These are phyloP conservation scores for Chrysoperla carnea DNA, from an alignment of 1,140 invertebrate genomes.

Conservation along the genomic window DNA sequence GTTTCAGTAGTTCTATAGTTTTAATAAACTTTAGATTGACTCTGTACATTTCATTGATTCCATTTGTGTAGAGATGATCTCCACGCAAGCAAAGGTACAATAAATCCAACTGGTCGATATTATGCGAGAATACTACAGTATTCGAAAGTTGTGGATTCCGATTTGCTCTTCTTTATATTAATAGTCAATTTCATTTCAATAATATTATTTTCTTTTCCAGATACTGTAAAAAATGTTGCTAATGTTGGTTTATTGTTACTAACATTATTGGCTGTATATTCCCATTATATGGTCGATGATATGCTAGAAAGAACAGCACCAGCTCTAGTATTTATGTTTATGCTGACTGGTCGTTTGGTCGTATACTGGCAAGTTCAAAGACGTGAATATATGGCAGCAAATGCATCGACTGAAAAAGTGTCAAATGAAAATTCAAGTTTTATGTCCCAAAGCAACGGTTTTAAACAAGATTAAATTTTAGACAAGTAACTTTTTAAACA, in stretches of 20 bases:
- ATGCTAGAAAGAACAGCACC: conserved; percentile 85
- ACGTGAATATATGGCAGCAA: conserved; percentile 28
- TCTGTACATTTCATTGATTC: too few species aligned
- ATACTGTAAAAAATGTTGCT: conserved; percentile 73
- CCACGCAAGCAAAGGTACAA: too few species aligned
- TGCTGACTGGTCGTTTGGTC: conserved; percentile 83
- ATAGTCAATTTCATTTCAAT: too few species aligned
- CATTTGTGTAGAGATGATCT: too few species aligned
- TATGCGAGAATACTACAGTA: too few species aligned
- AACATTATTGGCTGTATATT: conserved; percentile 80
- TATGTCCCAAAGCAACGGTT: not conserved
- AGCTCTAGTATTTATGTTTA: conserved; percentile 85
- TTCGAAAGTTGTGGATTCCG: too few species aligned
- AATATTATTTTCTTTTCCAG: conserved; percentile 31
- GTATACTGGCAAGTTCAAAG: conserved; percentile 42
- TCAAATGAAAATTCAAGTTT: not conserved
- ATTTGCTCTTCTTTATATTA: too few species aligned
- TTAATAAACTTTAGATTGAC: too few species aligned
- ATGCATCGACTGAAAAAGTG: conserved; percentile 28
- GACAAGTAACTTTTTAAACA: not conserved
- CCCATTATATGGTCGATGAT: conserved; percentile 82
- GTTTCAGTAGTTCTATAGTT: too few species aligned
- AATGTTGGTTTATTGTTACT: conserved; percentile 67
- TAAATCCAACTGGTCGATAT: too few species aligned
- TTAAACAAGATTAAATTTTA: not conserved